These are phyloP conservation scores for Fragum whitleyi DNA, from an alignment of 2,888 invertebrate species.

Conservation along the genomic window DNA sequence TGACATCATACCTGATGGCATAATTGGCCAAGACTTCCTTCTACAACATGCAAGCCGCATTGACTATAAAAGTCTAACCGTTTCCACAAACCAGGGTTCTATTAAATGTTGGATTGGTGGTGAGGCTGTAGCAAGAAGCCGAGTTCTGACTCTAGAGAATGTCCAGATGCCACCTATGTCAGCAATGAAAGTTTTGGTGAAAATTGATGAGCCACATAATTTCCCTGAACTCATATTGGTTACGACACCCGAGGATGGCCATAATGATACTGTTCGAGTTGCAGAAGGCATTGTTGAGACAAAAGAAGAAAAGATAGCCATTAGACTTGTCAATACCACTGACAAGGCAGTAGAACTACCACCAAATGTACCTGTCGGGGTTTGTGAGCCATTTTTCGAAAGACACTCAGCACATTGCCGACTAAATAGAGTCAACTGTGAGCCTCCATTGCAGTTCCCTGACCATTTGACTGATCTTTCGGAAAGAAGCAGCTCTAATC, in stretches of 20 bases:
- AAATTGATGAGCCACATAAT: neutral
- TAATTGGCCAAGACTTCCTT: slow-evolving; percentile 50
- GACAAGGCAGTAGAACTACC: neutral
- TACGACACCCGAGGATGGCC: neutral
- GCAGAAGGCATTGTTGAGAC: neutral
- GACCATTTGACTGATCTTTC: slow-evolving; percentile 6
- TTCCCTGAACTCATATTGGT: neutral
- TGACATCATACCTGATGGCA: slow-evolving; percentile 30
- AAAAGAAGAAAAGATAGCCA: neutral
- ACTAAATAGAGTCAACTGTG: neutral
- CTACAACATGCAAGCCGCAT: slow-evolving; percentile 13
- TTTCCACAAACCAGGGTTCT: too few species aligned
- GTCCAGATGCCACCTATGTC: neutral
- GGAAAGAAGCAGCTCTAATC: neutral
- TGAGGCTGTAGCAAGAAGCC: neutral
- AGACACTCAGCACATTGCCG: neutral
- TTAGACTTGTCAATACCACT: neutral
- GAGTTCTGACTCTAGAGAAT: neutral
- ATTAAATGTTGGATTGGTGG: slow-evolving; percentile 5
- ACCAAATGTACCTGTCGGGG: neutral
- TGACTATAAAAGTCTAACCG: slow-evolving; percentile 13
- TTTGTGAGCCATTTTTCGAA: slow-evolving; percentile 2
- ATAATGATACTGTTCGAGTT: too few species aligned
- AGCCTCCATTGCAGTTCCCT: neutral
- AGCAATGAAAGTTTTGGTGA: neutral